Evolutionary conservation across 2,797 vertebrate species (phyloP).

Genomic region (Phrynocephalus guinanensis): DNA sequence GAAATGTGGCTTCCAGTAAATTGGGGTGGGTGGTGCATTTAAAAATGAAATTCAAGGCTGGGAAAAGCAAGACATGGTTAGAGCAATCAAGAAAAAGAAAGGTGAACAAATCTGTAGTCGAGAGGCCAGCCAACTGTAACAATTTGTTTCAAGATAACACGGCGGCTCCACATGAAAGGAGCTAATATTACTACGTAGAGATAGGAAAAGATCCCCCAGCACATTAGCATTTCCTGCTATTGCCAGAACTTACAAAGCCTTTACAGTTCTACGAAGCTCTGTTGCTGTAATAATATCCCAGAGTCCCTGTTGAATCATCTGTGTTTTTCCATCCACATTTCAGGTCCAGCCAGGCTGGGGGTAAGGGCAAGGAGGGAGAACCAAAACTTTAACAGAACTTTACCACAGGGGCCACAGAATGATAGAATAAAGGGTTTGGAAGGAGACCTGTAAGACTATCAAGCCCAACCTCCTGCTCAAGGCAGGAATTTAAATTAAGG

Average conservation of each 20-base stretch:
- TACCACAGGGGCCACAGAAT: no score
- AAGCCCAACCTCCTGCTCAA: no score
- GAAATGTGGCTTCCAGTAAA: neutral
- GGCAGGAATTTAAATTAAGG: no score
- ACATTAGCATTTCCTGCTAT: neutral
- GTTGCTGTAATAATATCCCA: neutral
- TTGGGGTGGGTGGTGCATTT: no score
- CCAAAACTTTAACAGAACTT: no score
- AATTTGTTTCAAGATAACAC: neutral
- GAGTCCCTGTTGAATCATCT: no score
- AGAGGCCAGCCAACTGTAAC: neutral
- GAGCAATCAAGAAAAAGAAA: neutral
- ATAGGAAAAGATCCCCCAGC: neutral
- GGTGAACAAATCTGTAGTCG: neutral
- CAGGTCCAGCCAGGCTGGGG: no score
- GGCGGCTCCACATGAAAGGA: neutral
- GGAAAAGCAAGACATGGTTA: neutral
- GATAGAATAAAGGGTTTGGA: no score
- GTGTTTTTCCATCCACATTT: no score
- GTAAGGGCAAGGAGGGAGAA: no score
- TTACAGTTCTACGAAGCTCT: neutral
- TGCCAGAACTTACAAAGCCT: neutral
- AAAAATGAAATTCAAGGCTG: neutral
- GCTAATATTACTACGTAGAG: neutral
- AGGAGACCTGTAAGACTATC: no score